Conservation (phyloP, 2,113 vertebrate genomes). For the Camarhynchus parvulus region DNA sequence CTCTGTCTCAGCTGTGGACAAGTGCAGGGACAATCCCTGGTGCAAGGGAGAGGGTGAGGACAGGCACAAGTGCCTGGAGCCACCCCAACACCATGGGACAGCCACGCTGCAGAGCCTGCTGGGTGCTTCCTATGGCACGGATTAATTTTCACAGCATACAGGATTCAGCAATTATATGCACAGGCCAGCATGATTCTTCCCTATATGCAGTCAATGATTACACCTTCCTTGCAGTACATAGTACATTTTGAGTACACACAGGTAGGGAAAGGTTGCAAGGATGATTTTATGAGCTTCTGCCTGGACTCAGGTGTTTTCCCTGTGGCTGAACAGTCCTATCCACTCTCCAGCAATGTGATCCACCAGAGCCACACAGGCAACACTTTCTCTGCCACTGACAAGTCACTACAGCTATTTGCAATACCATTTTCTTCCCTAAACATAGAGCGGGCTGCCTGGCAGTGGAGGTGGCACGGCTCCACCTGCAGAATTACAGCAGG, state of each 20-base stretch:
- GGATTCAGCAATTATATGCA: neutral
- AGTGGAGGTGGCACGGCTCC: fast-evolving
- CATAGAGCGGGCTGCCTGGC: neutral
- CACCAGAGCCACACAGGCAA: fast-evolving
- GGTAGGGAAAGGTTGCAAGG: neutral
- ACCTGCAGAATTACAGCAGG: neutral
- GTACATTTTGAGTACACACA: neutral
- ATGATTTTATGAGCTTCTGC: neutral
- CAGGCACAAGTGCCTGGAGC: neutral
- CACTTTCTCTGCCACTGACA: neutral
- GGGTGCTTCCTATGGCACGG: fast-evolving
- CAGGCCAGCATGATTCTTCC: neutral
- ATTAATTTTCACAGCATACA: neutral
- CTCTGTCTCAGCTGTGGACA: neutral
- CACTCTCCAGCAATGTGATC: neutral
- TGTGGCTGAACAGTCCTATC: neutral
- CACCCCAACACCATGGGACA: fast-evolving
- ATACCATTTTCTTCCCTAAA: neutral
- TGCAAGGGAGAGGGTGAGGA: neutral
- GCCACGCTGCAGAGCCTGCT: neutral
- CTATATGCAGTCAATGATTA: neutral
- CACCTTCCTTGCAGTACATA: neutral
- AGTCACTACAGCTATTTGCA: neutral
- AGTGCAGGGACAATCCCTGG: fast-evolving
- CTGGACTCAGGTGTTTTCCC: neutral